Evolutionary conservation across 2,888 invertebrate genomes (phyloP).

Genomic region (Troides oblongomaculatus): DNA sequence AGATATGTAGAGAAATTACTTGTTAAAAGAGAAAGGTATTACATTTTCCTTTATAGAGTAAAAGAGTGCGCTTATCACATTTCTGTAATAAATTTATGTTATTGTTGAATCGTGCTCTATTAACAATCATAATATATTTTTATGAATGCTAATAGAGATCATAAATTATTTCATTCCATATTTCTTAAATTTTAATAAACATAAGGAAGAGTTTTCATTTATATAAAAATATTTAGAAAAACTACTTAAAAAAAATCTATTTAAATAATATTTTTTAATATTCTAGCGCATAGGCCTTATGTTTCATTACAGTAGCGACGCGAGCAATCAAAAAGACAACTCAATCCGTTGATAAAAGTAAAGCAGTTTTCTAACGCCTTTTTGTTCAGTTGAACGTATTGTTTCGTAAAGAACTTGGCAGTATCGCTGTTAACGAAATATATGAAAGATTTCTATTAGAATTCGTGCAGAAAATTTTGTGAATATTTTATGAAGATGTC

Average conservation of each 20-base stretch:
- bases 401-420: background rate
- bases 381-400: too few relatives aligned
- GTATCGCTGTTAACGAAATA: background rate
- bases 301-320: background rate
- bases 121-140: background rate
- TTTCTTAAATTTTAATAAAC: background rate
- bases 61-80: background rate
- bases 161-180: background rate
- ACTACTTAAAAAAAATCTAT: too few relatives aligned
- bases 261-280: too few relatives aligned
- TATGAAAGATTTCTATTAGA: too few relatives aligned
- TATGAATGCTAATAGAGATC: too few relatives aligned
- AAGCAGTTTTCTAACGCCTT: background rate
- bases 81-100: background rate
- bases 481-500: too few relatives aligned
- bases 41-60: too few relatives aligned
- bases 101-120: background rate
- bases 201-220: too few relatives aligned
- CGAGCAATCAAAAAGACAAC: background rate
- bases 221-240: too few relatives aligned
- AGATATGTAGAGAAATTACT: background rate
- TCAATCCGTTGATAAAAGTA: background rate
- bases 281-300: too few relatives aligned
- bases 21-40: background rate
- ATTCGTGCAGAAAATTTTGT: too few relatives aligned